Percentiles rank a stretch among this genome's conserved stretches.
Conservation (phyloP, 1,140 invertebrate species). For the Chlorops oryzae region DNA sequence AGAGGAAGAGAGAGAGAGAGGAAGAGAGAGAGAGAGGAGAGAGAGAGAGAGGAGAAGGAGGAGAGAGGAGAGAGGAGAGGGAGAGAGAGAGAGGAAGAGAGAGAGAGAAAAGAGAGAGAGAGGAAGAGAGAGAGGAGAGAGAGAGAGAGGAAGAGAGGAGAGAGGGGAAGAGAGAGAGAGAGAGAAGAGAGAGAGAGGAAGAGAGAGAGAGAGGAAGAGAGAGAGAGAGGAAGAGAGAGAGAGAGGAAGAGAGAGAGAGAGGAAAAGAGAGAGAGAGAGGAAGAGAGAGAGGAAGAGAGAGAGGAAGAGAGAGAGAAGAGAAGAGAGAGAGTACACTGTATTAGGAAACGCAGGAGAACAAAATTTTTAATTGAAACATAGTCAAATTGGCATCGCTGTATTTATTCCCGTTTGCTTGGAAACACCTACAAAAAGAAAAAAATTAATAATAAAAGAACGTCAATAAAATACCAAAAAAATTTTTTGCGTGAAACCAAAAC, state of each 20-base stretch:
- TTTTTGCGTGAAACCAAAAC: too few relatives aligned
- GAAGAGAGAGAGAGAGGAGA: not conserved
- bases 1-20: not conserved
- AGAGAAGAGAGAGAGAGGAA: not conserved
- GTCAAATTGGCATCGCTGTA: too few relatives aligned
- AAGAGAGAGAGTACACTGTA: not conserved
- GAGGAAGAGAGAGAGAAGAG: not conserved
- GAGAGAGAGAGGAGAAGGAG: not conserved
- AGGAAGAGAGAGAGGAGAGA: not conserved
- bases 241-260: not conserved
- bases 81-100: not conserved
- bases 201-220: not conserved
- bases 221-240: not conserved
- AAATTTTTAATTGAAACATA: too few relatives aligned
- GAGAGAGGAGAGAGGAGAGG: not conserved
- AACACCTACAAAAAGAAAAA: too few relatives aligned
- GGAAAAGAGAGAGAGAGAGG: not conserved
- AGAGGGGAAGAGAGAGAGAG: not conserved
- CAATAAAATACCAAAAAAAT: too few relatives aligned
- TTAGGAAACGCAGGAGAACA: too few relatives aligned
- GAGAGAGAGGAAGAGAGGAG: not conserved
- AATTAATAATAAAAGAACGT: too few relatives aligned
- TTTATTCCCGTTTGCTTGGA: too few relatives aligned
- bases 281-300: not conserved
- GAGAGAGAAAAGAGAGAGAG: not conserved